Evolutionary conservation across 2,888 invertebrate genomes (phyloP).

Genomic region (Clitarchus hookeri): DNA sequence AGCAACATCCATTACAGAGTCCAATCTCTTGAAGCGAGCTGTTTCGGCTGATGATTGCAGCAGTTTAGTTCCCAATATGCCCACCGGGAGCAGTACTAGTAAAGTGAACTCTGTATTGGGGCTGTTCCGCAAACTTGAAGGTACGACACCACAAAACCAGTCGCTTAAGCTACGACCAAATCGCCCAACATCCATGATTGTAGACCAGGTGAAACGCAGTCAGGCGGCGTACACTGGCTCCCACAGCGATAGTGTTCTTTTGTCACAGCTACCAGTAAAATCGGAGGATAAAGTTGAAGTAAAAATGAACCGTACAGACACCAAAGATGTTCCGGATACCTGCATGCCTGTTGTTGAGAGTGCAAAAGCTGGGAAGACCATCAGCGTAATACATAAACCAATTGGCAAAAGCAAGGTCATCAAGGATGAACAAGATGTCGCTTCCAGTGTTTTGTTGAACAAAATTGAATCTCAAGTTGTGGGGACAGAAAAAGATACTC

Average conservation of each 20-base stretch:
- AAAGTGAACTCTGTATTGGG: constrained; percentile 78
- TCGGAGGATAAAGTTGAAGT: neutral
- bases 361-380: neutral
- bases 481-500: neutral
- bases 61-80: neutral
- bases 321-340: neutral
- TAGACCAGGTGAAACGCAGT: constrained; percentile 41
- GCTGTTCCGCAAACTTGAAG: constrained; percentile 67
- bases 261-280: constrained; percentile 28
- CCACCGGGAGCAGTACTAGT: constrained; percentile 50
- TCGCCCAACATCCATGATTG: neutral
- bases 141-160: constrained; percentile 36
- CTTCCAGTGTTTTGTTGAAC: neutral
- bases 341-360: neutral
- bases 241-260: constrained; percentile 46
- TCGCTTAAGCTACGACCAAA: constrained; percentile 33
- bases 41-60: constrained; percentile 65
- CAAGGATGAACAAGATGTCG: neutral
- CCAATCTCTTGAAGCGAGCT: constrained; percentile 70
- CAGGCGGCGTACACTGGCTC: constrained; percentile 48
- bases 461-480: neutral
- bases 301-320: neutral
- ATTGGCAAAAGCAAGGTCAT: neutral
- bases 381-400: neutral
- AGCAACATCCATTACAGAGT: constrained; percentile 63